phyloP scores from a whole-genome alignment of 2,888 invertebrate species.

The Smittia aterrima region DNA sequence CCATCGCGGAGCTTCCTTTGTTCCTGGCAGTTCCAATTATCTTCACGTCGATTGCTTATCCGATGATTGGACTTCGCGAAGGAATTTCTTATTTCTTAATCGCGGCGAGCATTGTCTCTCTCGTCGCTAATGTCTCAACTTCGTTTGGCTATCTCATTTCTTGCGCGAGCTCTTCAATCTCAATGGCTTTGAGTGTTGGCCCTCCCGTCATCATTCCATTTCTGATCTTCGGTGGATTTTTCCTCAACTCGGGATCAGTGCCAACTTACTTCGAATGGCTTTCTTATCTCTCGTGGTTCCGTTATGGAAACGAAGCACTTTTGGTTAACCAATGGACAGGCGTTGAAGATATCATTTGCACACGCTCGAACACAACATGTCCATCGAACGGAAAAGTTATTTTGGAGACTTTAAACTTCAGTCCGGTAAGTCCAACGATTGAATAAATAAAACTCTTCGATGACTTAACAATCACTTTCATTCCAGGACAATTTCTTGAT shows the following conservation, averaged over 20 bases:
- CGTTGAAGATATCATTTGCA: slow-evolving; percentile 73
- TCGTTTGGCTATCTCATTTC: slow-evolving; percentile 92
- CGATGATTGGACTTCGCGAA: slow-evolving; percentile 80
- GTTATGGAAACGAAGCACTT: slow-evolving; percentile 86
- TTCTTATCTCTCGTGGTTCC: slow-evolving; percentile 88
- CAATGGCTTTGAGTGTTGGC: slow-evolving; percentile 86
- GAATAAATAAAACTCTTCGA: too few relatives aligned
- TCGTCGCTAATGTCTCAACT: slow-evolving; percentile 86
- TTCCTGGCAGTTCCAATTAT: slow-evolving; percentile 79
- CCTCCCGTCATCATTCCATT: slow-evolving; percentile 92
- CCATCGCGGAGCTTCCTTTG: slow-evolving; percentile 82
- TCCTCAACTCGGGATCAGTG: slow-evolving; percentile 86
- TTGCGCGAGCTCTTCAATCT: slow-evolving; percentile 75
- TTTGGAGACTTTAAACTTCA: slow-evolving; percentile 74
- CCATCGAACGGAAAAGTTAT: slow-evolving; percentile 75
- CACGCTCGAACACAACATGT: slow-evolving; percentile 71
- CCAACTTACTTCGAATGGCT: slow-evolving; percentile 83
- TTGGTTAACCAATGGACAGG: slow-evolving; percentile 86
- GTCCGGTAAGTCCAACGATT: slow-evolving; percentile 61
- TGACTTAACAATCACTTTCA: slow-evolving; percentile 40
- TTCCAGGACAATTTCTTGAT: slow-evolving; percentile 63
- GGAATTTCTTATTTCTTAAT: slow-evolving; percentile 67
- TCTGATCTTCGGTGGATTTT: slow-evolving; percentile 93
- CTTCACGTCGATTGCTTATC: slow-evolving; percentile 81
- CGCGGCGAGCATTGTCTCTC: slow-evolving; percentile 68